phyloP scores from a whole-genome alignment of 2,888 invertebrate genomes.

The Eupithecia abbreviata region DNA sequence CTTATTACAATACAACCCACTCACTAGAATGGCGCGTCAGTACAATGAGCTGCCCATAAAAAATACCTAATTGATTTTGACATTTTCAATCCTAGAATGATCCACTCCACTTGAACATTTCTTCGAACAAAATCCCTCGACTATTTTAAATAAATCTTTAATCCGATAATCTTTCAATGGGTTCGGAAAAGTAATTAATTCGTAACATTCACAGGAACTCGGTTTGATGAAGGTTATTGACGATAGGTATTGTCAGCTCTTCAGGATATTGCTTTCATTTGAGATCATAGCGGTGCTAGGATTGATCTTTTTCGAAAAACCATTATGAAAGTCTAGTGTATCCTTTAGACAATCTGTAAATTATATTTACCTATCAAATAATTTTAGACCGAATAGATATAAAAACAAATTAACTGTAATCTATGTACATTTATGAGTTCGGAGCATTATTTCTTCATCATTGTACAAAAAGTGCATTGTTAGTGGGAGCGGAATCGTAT shows the following conservation, averaged over 20 bases:
- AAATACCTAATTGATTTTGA: no score
- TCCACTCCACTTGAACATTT: slow-evolving; percentile 73
- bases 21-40: no score
- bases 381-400: no score
- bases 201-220: slow-evolving; percentile 44
- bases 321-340: background rate
- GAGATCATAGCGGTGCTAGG: background rate
- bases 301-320: background rate
- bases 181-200: slow-evolving; percentile 69
- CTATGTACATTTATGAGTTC: no score
- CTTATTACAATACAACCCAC: no score
- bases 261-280: slow-evolving; percentile 36
- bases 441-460: no score
- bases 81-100: no score
- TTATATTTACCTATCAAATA: no score
- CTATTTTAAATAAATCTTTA: slow-evolving; percentile 76
- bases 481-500: no score
- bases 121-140: slow-evolving; percentile 62
- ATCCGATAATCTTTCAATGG: slow-evolving; percentile 68
- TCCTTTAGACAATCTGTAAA: background rate
- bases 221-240: slow-evolving; percentile 33
- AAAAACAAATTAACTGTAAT: no score
- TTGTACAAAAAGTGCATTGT: no score
- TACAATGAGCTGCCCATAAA: no score
- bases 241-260: background rate